Evolutionary conservation across 2,113 vertebrate species (phyloP).

Genomic region (Dipodomys merriami): DNA sequence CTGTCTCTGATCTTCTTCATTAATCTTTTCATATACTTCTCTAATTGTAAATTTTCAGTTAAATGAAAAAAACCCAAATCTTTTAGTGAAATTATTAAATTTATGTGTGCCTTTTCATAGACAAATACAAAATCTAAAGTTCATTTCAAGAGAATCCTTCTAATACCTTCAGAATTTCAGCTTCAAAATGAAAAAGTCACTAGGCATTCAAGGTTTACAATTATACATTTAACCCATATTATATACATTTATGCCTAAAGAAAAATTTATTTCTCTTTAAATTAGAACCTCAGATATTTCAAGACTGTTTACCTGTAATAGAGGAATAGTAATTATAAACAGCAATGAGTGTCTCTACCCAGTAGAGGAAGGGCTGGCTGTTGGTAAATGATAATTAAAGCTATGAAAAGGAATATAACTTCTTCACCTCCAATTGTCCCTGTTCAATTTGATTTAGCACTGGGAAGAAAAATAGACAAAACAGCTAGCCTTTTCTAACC

Average conservation of each 20-base stretch:
- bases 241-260: not conserved
- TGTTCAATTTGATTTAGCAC: not conserved
- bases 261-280: conserved; percentile 50
- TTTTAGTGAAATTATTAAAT: conserved; percentile 11
- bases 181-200: not conserved
- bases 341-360: not conserved
- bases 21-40: not conserved
- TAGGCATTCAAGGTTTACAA: not conserved
- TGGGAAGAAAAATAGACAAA: not conserved
- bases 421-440: not conserved
- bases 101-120: not conserved
- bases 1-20: not conserved
- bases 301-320: not conserved
- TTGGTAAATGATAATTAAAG: not conserved
- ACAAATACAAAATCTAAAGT: not conserved
- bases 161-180: not conserved
- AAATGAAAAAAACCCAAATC: not conserved
- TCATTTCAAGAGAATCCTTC: not conserved
- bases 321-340: not conserved
- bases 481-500: not conserved
- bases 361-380: not conserved
- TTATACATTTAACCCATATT: not conserved
- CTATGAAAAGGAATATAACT: not conserved
- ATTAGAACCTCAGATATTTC: not conserved
- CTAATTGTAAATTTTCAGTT: not conserved